Percentiles rank a stretch among this genome's conserved stretches.
Evolutionary conservation across 2,888 invertebrate genomes (phyloP).

Genomic region (Paralinhomoeus sp.): DNA sequence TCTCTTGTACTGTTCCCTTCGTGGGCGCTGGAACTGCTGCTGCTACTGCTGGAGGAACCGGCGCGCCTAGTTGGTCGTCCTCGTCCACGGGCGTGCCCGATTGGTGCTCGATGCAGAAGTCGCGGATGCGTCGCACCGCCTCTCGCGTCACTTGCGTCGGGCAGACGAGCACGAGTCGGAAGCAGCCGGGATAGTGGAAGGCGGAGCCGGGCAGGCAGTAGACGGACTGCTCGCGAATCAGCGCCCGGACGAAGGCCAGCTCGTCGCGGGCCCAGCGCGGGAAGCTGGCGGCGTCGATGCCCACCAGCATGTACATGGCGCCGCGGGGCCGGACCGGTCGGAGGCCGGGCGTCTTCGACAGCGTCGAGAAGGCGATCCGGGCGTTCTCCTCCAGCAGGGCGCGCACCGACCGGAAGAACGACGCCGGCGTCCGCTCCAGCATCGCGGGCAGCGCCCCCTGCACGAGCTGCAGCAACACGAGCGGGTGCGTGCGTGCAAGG

Average conservation of each 20-base stretch:
- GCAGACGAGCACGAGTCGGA: conserved; percentile 80
- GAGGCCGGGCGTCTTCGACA: conserved; percentile 51
- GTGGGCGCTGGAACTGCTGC: too few relatives aligned
- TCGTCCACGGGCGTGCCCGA: too few relatives aligned
- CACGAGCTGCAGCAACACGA: conserved; percentile 33
- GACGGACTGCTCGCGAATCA: conserved; percentile 81
- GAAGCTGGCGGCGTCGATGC: conserved; percentile 51
- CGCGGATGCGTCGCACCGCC: conserved; percentile 58
- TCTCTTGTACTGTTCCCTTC: too few relatives aligned
- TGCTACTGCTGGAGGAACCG: too few relatives aligned
- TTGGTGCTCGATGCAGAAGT: conserved; percentile 41
- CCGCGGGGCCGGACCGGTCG: conserved; percentile 76
- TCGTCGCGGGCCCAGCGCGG: conserved; percentile 51
- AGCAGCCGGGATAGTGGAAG: conserved; percentile 58
- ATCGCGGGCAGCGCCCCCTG: conserved; percentile 76
- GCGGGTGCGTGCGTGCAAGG: neutral
- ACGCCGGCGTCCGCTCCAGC: conserved; percentile 55
- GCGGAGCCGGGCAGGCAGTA: conserved; percentile 87
- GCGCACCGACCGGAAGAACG: conserved; percentile 54
- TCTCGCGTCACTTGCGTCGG: conserved; percentile 57
- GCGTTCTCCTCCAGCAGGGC: conserved; percentile 50
- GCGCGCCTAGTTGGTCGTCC: too few relatives aligned
- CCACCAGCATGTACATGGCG: conserved; percentile 95
- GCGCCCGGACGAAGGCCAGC: conserved; percentile 56
- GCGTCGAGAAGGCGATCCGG: conserved; percentile 44